Conservation (phyloP, 2,888 invertebrate species). For the Ethmia dodecea region DNA sequence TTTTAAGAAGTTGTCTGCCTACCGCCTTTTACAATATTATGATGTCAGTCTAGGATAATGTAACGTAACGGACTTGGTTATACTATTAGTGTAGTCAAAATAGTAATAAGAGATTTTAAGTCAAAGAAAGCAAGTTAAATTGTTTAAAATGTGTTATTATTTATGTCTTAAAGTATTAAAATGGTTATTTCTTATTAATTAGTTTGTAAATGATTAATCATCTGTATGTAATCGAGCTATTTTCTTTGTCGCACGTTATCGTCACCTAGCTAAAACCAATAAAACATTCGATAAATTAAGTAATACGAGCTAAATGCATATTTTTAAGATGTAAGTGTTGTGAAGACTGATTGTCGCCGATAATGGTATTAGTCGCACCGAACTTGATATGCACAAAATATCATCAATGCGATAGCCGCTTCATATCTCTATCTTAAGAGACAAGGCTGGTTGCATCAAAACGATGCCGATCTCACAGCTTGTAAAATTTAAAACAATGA, state of each 20-base stretch:
- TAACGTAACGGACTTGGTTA: slow-evolving; percentile 73
- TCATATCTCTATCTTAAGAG: slow-evolving; percentile 19
- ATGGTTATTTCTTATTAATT: slow-evolving; percentile 78
- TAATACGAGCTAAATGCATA: slow-evolving; percentile 6
- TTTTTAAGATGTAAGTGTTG: slow-evolving; percentile 15
- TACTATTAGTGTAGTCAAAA: slow-evolving; percentile 76
- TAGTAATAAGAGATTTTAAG: slow-evolving; percentile 75
- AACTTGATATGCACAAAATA: slow-evolving; percentile 7
- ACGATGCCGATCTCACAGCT: too few relatives aligned
- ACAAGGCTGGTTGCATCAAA: slow-evolving; percentile 6
- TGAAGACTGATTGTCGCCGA: slow-evolving; percentile 17
- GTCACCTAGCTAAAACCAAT: slow-evolving; percentile 51
- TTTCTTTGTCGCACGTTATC: slow-evolving; percentile 38
- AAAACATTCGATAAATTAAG: slow-evolving; percentile 34
- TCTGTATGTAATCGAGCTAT: slow-evolving; percentile 57
- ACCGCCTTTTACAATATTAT: slow-evolving; percentile 75
- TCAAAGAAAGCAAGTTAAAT: slow-evolving; percentile 77
- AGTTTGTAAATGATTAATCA: slow-evolving; percentile 73
- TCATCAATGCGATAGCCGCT: slow-evolving; percentile 3
- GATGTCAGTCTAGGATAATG: slow-evolving; percentile 73
- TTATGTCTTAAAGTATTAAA: slow-evolving; percentile 78
- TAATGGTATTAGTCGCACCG: background rate
- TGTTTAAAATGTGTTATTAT: slow-evolving; percentile 78
- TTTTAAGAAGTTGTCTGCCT: slow-evolving; percentile 73
- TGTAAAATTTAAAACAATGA: too few relatives aligned